These are phyloP conservation scores for Idaea biselata DNA, from an alignment of 2,888 invertebrate species.

Conservation along the genomic window DNA sequence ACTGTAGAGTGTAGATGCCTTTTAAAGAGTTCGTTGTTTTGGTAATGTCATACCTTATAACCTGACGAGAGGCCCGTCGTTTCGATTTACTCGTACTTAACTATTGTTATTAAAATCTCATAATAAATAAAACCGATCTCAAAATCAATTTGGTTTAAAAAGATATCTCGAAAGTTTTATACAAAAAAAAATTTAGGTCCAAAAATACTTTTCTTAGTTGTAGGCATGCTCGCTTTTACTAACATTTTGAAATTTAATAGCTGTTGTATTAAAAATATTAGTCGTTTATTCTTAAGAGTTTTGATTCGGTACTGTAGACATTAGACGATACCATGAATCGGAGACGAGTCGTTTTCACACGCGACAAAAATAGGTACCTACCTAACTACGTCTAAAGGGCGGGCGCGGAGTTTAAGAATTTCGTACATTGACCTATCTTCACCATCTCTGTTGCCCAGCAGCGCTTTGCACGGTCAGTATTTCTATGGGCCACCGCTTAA, in stretches of 20 bases:
- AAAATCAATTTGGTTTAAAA: not conserved
- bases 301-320: not conserved
- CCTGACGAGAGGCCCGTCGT: no score
- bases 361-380: no score
- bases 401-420: no score
- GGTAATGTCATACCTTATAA: no score
- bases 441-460: no score
- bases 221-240: not conserved
- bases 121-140: slow-evolving; percentile 5
- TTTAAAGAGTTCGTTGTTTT: not conserved
- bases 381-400: no score
- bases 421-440: no score
- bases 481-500: no score
- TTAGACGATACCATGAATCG: no score
- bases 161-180: slow-evolving; percentile 6
- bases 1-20: not conserved
- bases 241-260: not conserved
- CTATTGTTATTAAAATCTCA: not conserved
- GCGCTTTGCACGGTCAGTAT: no score
- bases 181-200: not conserved
- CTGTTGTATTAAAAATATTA: not conserved
- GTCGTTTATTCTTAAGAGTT: not conserved
- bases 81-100: not conserved
- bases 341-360: no score
- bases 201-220: not conserved